phyloP scores from a whole-genome alignment of 1,140 invertebrate species.

The Calephelis nemesis region DNA sequence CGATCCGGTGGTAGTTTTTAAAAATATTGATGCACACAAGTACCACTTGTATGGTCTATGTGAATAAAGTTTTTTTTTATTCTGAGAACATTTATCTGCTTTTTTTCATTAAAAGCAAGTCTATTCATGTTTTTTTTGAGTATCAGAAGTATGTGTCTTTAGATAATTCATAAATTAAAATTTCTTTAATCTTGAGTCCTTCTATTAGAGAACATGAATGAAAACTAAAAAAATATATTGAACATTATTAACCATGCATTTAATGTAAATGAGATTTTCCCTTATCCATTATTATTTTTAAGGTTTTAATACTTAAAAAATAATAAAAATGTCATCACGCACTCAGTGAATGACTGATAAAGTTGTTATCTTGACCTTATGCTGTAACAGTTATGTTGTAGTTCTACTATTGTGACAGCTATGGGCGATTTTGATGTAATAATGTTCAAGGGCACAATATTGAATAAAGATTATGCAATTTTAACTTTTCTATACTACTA shows the following conservation, averaged over 20 bases:
- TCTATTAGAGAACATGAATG: no score
- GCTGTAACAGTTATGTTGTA: constrained; percentile 25
- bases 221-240: background rate
- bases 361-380: constrained; percentile 31
- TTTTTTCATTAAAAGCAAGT: no score
- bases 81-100: no score
- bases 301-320: background rate
- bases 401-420: constrained; percentile 10
- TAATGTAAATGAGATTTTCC: background rate
- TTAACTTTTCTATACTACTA: background rate
- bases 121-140: no score
- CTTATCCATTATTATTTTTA: background rate
- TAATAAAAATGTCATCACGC: constrained; percentile 17
- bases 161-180: no score
- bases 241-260: background rate
- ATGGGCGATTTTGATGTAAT: constrained; percentile 1
- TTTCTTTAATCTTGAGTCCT: no score
- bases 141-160: no score
- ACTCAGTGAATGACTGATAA: constrained; percentile 30
- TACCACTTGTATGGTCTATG: no score
- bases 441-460: background rate
- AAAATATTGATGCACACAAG: no score
- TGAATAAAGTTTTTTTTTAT: no score
- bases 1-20: no score
- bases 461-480: background rate